These are phyloP conservation scores for Onthophagus taurus DNA, from an alignment of 1,140 invertebrate species.

Conservation along the genomic window DNA sequence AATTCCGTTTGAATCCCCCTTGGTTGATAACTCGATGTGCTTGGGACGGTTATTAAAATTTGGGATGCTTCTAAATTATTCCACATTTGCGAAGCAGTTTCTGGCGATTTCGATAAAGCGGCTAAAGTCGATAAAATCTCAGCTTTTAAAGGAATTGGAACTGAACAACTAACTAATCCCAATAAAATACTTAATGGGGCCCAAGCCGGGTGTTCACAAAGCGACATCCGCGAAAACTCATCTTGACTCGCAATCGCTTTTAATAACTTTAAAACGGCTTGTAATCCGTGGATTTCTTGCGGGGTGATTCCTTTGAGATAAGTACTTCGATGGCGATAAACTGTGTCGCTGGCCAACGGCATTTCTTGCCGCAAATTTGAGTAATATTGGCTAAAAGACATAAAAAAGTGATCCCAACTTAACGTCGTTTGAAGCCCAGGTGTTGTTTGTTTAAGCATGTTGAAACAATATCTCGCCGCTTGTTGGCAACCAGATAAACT, in stretches of 20 bases:
- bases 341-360: constrained; percentile 48
- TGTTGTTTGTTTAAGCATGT: constrained; percentile 71
- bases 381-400: constrained; percentile 69
- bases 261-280: constrained; percentile 69
- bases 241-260: constrained; percentile 68
- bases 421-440: constrained; percentile 42
- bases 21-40: constrained; percentile 52
- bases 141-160: constrained; percentile 77
- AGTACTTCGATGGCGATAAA: constrained; percentile 49
- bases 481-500: constrained; percentile 65
- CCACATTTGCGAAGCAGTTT: constrained; percentile 74
- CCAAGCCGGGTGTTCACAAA: constrained; percentile 84
- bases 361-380: constrained; percentile 55
- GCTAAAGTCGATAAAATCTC: constrained; percentile 68
- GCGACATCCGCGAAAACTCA: constrained; percentile 63
- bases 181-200: constrained; percentile 68
- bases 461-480: constrained; percentile 73
- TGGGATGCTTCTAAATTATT: constrained; percentile 78
- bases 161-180: constrained; percentile 74
- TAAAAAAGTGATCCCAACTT: constrained; percentile 86
- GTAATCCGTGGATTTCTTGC: constrained; percentile 78
- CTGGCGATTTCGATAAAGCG: constrained; percentile 61
- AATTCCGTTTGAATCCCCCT: constrained; percentile 60
- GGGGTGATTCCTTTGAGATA: constrained; percentile 63
- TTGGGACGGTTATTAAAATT: constrained; percentile 62